Evolutionary conservation across 30 jellyfish, hydroid and myxozoan species (phyloP).

Genomic region (Rhopilema esculentum): DNA sequence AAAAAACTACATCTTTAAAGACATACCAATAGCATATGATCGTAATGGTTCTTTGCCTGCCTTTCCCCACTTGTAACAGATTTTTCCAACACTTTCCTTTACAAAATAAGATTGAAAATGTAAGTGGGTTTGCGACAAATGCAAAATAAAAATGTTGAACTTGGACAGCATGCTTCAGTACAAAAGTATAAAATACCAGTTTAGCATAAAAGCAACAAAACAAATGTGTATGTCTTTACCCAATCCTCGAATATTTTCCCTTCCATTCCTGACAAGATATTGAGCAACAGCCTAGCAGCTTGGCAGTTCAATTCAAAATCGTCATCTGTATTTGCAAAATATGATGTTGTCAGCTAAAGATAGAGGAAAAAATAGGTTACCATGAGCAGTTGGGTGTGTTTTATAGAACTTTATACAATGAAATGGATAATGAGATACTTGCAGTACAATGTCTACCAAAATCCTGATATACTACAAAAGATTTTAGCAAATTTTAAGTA

Average conservation of each 20-base stretch:
- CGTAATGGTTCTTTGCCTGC: slow-evolving; percentile 90
- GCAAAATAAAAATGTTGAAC: not conserved
- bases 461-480: too few species aligned
- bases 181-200: too few species aligned
- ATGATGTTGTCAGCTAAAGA: slow-evolving; percentile 71
- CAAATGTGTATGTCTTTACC: too few species aligned
- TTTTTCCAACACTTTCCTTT: slow-evolving; percentile 77
- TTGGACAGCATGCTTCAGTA: too few species aligned
- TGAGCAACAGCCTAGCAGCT: slow-evolving; percentile 75
- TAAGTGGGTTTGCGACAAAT: not conserved
- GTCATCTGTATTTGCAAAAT: slow-evolving; percentile 74
- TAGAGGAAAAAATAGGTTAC: not conserved
- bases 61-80: slow-evolving; percentile 78
- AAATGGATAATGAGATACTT: too few species aligned
- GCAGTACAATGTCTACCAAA: too few species aligned
- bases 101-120: not conserved
- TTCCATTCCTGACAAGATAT: slow-evolving; percentile 74
- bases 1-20: not conserved
- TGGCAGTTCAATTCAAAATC: slow-evolving; percentile 89
- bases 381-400: not conserved
- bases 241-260: slow-evolving; percentile 81
- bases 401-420: not conserved
- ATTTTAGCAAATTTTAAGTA: too few species aligned
- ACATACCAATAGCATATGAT: slow-evolving; percentile 85
- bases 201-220: too few species aligned